Evolutionary conservation across 1,140 invertebrate genomes (phyloP), one percentile per base, ranked within the genome.

Genomic region (Drosophila tristis): DNA sequence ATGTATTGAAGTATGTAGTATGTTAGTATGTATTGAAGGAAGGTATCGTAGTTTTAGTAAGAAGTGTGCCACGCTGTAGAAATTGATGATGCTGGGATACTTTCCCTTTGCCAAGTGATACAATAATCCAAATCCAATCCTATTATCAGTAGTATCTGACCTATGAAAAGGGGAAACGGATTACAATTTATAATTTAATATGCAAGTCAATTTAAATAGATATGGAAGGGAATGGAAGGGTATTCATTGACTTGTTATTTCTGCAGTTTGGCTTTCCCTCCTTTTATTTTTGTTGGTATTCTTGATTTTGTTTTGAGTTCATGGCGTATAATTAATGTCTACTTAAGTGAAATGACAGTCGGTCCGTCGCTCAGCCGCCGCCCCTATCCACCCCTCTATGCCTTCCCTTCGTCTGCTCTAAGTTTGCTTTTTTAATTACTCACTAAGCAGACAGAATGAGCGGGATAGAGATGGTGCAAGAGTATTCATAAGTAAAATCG

Each of bases 321-420:
- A 35, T 49, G 74, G 47, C 75, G 49, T 84, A 89, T 87, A 89
- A 87, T 87, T 89, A 87, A 89, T 89, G 79, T 84, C 79, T 89
- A 77, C 65, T 89, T 87, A 87, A 87, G 61, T 89, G 82, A 89
- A 84, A 89, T 89, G 82, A 68, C 75, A 53, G 63, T 79, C 64
- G 60, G 71, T 86, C 66, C 56, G 81, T 73, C 61, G 42, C 55
- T 65, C 59, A 6, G 61, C 35, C 35, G 26, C 26, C 5, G 26
- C 35, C 9, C 47, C 43, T 63, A 11, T 5, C 6, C 47, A 4
- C 3, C 31, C 50, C 23, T 7, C 58, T 26, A 13, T 61, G 45
- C 62, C 53, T 26, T 9, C 31, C 15, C 54, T 42, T 16, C 16
- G 48, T 57, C 25, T 64, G 20, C 47, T 50, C 71, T 64, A 20